These are phyloP conservation scores for Dynastes maya DNA, from an alignment of 2,888 invertebrate species.

Conservation along the genomic window DNA sequence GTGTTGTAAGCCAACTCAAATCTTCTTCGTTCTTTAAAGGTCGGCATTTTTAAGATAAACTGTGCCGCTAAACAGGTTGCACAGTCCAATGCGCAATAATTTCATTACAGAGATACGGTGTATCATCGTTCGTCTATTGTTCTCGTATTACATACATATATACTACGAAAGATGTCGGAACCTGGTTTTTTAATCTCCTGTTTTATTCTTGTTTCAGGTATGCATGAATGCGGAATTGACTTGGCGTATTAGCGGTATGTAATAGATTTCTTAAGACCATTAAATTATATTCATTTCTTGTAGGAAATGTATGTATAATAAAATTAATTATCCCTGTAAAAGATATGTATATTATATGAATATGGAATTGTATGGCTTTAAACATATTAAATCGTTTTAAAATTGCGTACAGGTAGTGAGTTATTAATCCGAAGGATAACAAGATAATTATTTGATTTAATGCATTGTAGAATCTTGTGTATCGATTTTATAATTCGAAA, in stretches of 20 bases:
- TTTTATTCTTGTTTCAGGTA: slow-evolving; percentile 29
- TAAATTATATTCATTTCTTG: not conserved
- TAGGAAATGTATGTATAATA: not conserved
- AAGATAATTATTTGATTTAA: slow-evolving; percentile 1
- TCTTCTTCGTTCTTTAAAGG: slow-evolving; percentile 18
- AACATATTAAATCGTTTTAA: not conserved
- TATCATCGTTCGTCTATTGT: slow-evolving; percentile 6
- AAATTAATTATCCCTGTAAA: not conserved
- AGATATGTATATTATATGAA: not conserved
- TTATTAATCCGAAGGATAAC: slow-evolving; percentile 20
- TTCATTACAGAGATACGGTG: not conserved
- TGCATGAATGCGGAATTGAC: slow-evolving; percentile 6
- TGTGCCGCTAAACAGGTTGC: slow-evolving; percentile 24
- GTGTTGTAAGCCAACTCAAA: not conserved
- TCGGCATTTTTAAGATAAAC: slow-evolving; percentile 31
- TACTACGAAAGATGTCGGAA: not conserved
- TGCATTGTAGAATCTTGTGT: not conserved
- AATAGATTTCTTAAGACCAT: not conserved
- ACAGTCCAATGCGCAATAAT: slow-evolving; percentile 1
- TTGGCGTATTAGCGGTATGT: slow-evolving; percentile 2
- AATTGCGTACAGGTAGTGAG: not conserved
- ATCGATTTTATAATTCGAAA: too few species aligned
- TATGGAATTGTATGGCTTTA: not conserved
- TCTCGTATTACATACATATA: not conserved
- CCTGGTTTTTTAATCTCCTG: not conserved